Conservation (phyloP, 2,888 invertebrate genomes). For the Cactoblastis cactorum region DNA sequence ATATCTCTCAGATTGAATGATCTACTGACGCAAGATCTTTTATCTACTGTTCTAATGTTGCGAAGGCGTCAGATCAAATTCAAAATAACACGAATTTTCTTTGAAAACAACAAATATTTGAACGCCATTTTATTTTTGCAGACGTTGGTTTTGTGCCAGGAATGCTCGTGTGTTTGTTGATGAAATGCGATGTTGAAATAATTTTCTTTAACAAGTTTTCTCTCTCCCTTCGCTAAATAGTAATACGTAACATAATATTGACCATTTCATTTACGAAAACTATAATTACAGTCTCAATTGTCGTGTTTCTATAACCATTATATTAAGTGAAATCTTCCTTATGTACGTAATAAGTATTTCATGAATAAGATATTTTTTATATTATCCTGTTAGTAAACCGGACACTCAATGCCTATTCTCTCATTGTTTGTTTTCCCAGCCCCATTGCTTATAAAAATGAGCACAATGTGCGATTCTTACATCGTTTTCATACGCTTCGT, state of each 20-base stretch:
- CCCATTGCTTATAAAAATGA: not conserved
- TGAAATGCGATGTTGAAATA: constrained; percentile 4
- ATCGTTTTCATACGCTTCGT: not conserved
- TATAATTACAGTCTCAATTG: not conserved
- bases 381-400: not conserved
- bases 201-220: not conserved
- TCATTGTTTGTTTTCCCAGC: not conserved
- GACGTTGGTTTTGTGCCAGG: constrained; percentile 12
- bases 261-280: not conserved
- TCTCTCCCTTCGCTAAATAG: not conserved
- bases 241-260: not conserved
- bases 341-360: not conserved
- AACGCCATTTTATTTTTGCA: constrained; percentile 5
- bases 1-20: not conserved
- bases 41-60: not conserved
- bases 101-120: constrained; percentile 4
- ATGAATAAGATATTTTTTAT: not conserved
- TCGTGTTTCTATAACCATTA: not conserved
- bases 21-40: not conserved
- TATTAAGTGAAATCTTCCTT: not conserved
- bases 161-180: not conserved
- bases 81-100: constrained; percentile 3
- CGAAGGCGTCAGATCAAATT: constrained; percentile 1
- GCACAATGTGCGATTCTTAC: constrained; percentile 8
- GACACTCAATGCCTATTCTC: not conserved